Conservation (phyloP, 1,140 invertebrate species). For the Panonychus citri region DNA sequence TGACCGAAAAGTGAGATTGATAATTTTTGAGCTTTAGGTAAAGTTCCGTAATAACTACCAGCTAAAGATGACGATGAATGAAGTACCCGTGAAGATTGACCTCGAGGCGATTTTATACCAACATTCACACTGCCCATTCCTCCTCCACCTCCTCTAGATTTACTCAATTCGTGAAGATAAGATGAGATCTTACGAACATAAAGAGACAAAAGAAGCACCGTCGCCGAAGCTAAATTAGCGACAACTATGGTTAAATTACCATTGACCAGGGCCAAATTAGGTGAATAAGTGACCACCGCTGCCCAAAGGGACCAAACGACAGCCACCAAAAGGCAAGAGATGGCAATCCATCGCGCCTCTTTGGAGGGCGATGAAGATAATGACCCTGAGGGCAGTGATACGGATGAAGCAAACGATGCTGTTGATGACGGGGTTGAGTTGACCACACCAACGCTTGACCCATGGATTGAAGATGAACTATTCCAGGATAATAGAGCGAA, state of each 20-base stretch:
- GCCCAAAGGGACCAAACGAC: slow-evolving; percentile 25
- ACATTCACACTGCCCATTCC: no score
- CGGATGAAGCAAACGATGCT: no score
- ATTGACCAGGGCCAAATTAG: neutral
- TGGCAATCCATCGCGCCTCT: slow-evolving; percentile 27
- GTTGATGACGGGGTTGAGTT: no score
- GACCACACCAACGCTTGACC: no score
- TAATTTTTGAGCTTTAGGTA: neutral
- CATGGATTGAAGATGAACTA: slow-evolving; percentile 1
- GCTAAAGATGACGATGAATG: neutral
- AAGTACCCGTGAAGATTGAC: neutral
- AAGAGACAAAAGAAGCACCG: neutral
- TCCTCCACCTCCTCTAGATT: no score
- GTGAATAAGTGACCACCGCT: neutral
- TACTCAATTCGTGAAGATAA: no score
- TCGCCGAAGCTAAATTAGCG: neutral
- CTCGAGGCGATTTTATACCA: neutral
- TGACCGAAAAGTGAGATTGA: neutral
- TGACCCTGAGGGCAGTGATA: neutral
- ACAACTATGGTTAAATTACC: neutral
- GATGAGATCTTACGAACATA: neutral
- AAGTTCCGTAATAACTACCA: neutral
- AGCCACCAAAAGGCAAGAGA: slow-evolving; percentile 20
- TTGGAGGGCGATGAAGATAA: slow-evolving; percentile 18
- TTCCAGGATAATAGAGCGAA: slow-evolving; percentile 25